Evolutionary conservation across 1,140 invertebrate genomes (phyloP).

Genomic region (Heterodera carotae): DNA sequence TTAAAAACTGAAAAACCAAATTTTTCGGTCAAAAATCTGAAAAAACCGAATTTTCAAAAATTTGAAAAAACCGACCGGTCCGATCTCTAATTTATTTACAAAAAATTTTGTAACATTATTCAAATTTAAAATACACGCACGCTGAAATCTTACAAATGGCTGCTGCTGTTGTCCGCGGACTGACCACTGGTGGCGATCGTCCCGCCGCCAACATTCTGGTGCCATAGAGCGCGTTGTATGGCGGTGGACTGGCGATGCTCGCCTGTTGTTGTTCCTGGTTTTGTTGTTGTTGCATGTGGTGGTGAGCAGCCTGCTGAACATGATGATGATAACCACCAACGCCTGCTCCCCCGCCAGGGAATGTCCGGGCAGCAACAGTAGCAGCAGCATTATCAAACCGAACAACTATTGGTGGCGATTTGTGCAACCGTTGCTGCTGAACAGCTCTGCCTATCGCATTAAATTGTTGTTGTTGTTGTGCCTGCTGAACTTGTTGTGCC

Average conservation of each 20-base stretch:
- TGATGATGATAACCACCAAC: too few species aligned
- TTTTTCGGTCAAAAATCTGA: too few species aligned
- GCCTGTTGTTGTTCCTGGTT: not conserved
- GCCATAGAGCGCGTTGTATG: not conserved
- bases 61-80: too few species aligned
- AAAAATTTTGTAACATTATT: too few species aligned
- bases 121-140: too few species aligned
- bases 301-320: not conserved
- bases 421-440: not conserved
- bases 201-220: too few species aligned
- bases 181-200: too few species aligned
- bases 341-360: too few species aligned
- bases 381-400: not conserved
- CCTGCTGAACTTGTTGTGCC: not conserved
- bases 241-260: not conserved
- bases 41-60: too few species aligned
- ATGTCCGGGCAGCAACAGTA: not conserved
- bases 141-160: too few species aligned
- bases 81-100: too few species aligned
- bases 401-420: not conserved
- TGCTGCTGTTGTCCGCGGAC: not conserved
- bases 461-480: not conserved
- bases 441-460: not conserved
- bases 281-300: not conserved
- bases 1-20: too few species aligned